Evolutionary conservation across 2,797 vertebrate species (phyloP), one percentile per base, ranked within the genome.

Genomic region (Tapera naevia): DNA sequence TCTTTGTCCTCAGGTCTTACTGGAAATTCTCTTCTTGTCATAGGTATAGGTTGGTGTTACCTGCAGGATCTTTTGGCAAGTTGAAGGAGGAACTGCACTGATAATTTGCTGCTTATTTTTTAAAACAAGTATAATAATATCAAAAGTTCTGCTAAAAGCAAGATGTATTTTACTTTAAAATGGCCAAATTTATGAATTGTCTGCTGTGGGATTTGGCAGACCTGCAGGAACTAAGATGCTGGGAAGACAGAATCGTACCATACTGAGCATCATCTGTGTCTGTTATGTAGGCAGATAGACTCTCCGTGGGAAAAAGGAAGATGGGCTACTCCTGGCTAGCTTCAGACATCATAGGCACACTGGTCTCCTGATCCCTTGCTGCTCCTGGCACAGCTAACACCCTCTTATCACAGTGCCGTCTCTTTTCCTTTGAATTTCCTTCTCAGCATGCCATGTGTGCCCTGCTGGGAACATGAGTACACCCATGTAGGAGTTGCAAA

Each of bases 401-500:
- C 10, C 25, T 80, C 19, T 51, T 33, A 58, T 7, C 22, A 45
- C 35, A 23, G 19, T 9, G 7, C 15, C 13, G 5, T 58, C 80
- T 61, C 18, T 33, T 24, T 67, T 71, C 7, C 33, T 64, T 46
- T 37, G 33, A 25, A 28, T 67, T 45, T 74, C 13, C 22, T 60
- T 1, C n/a, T 75, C 54, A 46, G 18, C 28, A 13, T 14, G 32
- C 13, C 24, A 35, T 3, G 28, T 10, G 35, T 39, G 16, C 45
- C 25, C n/a, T 39, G 3, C 25, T 51, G 48, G 76, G 22, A 71
- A 5, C 0, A 0, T 2, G 2, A 28, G 11, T 3, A 1, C 1
- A 2, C 9, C 50, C 4, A 1, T 5, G 9, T 8, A 33, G 48
- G 41, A 54, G 18, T 1, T 37, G 30, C n/a, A 61, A 39, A 86